Evolutionary conservation across 2,113 vertebrate genomes (phyloP).

Genomic region (Romanogobio albipinnatus): DNA sequence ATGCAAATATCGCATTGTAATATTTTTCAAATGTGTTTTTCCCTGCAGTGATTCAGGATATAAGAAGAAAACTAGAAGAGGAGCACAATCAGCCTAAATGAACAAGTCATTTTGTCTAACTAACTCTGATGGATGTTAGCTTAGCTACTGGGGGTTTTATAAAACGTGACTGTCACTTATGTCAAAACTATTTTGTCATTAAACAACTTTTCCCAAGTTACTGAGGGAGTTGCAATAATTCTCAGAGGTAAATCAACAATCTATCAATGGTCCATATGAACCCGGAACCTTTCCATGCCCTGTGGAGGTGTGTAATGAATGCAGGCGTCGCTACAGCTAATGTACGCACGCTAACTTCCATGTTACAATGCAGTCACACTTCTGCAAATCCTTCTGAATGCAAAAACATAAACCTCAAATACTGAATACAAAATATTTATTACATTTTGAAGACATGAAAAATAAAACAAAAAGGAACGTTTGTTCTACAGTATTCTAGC

Average conservation of each 20-base stretch:
- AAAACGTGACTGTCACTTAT: no score
- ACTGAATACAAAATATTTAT: slow-evolving; percentile 42
- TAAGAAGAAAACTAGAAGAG: slow-evolving; percentile 53
- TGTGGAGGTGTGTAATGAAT: no score
- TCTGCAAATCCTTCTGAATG: background rate
- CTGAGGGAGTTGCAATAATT: no score
- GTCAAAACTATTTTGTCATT: no score
- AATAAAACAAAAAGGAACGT: background rate
- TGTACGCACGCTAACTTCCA: background rate
- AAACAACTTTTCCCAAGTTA: no score
- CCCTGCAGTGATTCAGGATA: slow-evolving; percentile 48
- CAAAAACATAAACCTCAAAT: background rate
- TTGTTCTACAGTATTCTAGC: slow-evolving; percentile 8
- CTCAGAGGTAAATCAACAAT: no score
- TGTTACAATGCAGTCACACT: background rate
- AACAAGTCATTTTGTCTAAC: background rate
- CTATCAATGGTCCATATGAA: no score
- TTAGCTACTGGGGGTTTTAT: no score
- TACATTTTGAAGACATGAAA: slow-evolving; percentile 23
- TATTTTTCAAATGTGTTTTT: background rate
- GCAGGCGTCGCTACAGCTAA: background rate
- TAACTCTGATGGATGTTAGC: no score
- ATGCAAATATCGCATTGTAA: background rate
- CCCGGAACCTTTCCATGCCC: no score
- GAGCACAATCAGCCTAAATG: slow-evolving; percentile 37